A percentile compares a stretch with the other conserved stretches of the same genome.
phyloP scores from a whole-genome alignment of 2,888 invertebrate genomes.

The Sarcophaga variegata region DNA sequence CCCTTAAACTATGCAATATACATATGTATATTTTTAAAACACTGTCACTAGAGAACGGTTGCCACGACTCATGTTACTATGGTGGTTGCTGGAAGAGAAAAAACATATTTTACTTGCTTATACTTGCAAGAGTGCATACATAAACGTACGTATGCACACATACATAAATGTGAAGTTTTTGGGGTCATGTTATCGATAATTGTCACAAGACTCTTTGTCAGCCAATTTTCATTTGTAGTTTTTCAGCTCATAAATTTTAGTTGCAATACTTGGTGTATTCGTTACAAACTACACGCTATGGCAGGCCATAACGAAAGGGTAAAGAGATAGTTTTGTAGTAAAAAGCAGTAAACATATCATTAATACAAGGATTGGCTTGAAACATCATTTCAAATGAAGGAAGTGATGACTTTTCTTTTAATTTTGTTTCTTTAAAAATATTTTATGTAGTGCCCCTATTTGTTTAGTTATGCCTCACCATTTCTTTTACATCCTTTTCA shows the following conservation, averaged over 20 bases:
- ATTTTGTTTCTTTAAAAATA: no score
- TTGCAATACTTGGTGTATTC: background rate
- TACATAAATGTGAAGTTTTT: constrained; percentile 44
- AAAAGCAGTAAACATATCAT: no score
- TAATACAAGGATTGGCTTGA: no score
- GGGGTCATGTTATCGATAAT: constrained; percentile 68
- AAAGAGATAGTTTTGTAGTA: no score
- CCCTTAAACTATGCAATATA: no score
- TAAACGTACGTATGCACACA: background rate
- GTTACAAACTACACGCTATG: background rate
- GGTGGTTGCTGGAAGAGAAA: constrained; percentile 4
- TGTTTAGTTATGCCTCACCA: background rate
- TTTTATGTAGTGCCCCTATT: no score
- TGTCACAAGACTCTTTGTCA: constrained; percentile 68
- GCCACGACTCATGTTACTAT: background rate
- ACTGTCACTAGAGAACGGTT: no score
- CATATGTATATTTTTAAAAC: no score
- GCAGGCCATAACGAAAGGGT: background rate
- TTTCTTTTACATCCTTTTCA: background rate
- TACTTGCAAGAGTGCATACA: background rate
- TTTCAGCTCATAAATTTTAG: constrained; percentile 64
- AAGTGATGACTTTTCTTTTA: no score
- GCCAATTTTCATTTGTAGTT: constrained; percentile 65
- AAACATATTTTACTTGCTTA: constrained; percentile 43
- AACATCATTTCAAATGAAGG: no score